Evolutionary conservation across 1,140 invertebrate genomes (phyloP), one percentile per base, ranked within the genome.

Genomic region (Bombus picipes): DNA sequence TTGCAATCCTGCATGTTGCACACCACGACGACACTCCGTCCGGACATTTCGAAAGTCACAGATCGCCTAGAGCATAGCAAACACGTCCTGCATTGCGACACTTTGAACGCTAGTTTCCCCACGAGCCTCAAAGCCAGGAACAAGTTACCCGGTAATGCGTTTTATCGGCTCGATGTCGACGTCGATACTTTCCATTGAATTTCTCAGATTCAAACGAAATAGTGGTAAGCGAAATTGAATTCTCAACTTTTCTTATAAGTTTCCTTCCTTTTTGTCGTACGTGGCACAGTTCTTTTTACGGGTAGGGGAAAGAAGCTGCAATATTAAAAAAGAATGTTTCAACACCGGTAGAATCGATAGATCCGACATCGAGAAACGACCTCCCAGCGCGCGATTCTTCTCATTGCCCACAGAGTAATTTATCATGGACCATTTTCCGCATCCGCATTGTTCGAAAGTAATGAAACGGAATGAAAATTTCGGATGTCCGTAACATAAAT

Each of bases 71-170:
- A 74, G 83, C 81, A 34, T 3, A 66, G 57, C 72, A 39, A 32
- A 43, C 59, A 18, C 66, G 70, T 83, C 85, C 85, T 83, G 85
- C 85, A 86, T 83, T 86, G 85, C 85, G 81, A 74, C 81, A 76
- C 39, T 83, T 83, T 37, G 15, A 22, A 68, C 34, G 39, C 28
- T n/a, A 65, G n/a, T 41, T 66, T 57, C 22, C 25, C 32, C 39
- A 15, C n/a, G 80, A 9, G 1, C 18, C n/a, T 34, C 28, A 6
- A 1, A 5, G 13, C 13, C 2, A 13, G 0, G 15, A 2, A 53
- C 15, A 53, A 77, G 3, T 1, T 66, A 13, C 0, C 13, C 43
- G 43, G 25, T 43, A 68, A 66, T 59, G 32, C 32, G n/a, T 53
- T 76, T 39, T 53, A 39, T 53, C 62, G 71, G 65, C 0, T 39